Evolutionary conservation across 2,888 invertebrate species (phyloP), one percentile per base, ranked within the genome.

Genomic region (Lithophane ornitopus): DNA sequence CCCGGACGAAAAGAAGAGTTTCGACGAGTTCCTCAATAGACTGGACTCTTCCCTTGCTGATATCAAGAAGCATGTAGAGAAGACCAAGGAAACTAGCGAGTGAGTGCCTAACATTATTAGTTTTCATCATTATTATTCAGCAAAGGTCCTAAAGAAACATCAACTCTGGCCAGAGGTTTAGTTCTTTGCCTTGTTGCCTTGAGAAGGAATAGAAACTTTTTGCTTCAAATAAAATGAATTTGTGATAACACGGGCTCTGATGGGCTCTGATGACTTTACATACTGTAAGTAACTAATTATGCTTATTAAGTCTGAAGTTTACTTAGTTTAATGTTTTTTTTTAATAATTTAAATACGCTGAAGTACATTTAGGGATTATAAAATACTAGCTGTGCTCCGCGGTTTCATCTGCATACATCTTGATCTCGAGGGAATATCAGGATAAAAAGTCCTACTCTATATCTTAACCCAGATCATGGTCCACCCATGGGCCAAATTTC

Each of bases 41-140:
- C 97, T 98, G 91, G 98, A 98, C 95, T 98, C 98, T 76, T 98
- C 98, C 39, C 98, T 98, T 91, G 98, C 98, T 74, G 98, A 97
- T 90, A 98, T 98, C 70, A 98, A 98, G 93, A 98, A 98, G 94
- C 98, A 98, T 93, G 98, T 98, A 41, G 98, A 98, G 91, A 98
- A 98, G 91, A 97, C 98, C 85, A 98, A 98, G 94, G 97, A 97
- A 91, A 97, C 97, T 91, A 98, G 98, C 97, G 98, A 98, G 98
- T 98, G 97, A 98, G 98, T 98, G 94, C 74, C 1, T 26, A 44
- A 41, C 19, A n/a, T 61, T 3, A 28, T 69, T 59, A 7, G 7
- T 22, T 63, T 28, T 49, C 19, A 14, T 52, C 0, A 28, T 80
- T 74, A 19, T 12, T 69, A 58, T 41, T 49, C 14, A 62, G 28